Percentiles rank a stretch among this genome's conserved stretches.
Evolutionary conservation across 2,888 invertebrate species (phyloP).

Genomic region (Invenusta paracnida): DNA sequence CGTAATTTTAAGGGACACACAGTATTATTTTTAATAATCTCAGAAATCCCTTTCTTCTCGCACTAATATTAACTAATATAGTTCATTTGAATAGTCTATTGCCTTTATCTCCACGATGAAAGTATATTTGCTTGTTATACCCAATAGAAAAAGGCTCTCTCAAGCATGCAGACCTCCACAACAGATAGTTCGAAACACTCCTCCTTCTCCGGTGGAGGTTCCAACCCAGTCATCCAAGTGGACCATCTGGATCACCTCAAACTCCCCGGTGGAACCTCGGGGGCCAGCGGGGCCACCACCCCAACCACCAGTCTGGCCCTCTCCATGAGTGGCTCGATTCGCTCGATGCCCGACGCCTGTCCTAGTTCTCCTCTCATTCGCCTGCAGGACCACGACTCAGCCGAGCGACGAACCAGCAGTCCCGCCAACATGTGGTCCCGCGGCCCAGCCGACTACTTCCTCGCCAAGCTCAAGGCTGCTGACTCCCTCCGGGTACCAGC

Average conservation of each 20-base stretch:
- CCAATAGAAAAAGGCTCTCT: no score
- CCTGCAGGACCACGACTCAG: background rate
- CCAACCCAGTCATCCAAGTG: background rate
- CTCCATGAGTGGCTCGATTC: background rate
- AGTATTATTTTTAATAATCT: no score
- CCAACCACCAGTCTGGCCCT: background rate
- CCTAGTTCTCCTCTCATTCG: background rate
- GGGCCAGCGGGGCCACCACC: background rate
- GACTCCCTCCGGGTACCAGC: background rate
- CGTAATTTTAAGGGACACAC: no score
- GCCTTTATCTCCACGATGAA: no score
- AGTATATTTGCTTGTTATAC: no score
- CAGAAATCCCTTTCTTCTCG: no score
- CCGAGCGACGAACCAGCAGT: background rate
- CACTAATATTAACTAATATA: no score
- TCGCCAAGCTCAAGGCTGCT: background rate
- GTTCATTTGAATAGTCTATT: no score
- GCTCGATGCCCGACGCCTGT: slow-evolving; percentile 18
- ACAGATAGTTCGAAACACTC: no score
- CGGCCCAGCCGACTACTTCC: background rate
- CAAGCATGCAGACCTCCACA: no score
- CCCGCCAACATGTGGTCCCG: slow-evolving; percentile 10
- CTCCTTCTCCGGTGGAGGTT: background rate
- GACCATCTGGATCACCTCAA: background rate
- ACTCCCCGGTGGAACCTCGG: background rate